Conservation (phyloP, 2,888 invertebrate genomes). For the Pheosia gnoma region DNA sequence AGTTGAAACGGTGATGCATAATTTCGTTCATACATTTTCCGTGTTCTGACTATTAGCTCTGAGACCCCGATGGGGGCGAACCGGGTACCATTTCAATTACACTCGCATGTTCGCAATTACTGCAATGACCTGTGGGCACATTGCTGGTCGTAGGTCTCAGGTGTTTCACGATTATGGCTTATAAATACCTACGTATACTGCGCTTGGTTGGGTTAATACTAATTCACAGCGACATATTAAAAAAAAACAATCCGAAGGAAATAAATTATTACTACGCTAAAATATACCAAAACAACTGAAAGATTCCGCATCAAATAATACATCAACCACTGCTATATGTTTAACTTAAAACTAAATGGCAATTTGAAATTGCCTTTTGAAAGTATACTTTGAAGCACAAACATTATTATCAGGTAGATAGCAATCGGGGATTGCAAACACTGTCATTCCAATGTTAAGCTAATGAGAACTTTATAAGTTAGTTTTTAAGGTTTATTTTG, state of each 20-base stretch:
- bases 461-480: no score
- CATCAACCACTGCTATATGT: slow-evolving; percentile 1
- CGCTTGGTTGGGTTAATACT: no score
- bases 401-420: slow-evolving; percentile 37
- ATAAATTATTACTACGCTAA: no score
- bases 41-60: slow-evolving; percentile 19
- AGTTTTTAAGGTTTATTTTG: no score
- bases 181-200: background rate
- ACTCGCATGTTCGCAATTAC: slow-evolving; percentile 29
- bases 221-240: no score
- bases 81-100: slow-evolving; percentile 36
- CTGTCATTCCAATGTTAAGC: slow-evolving; percentile 12
- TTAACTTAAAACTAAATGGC: slow-evolving; percentile 15
- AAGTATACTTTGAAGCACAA: slow-evolving; percentile 18
- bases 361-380: slow-evolving; percentile 19
- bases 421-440: slow-evolving; percentile 28
- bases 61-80: slow-evolving; percentile 19
- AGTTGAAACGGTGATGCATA: background rate
- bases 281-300: background rate
- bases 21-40: slow-evolving; percentile 11
- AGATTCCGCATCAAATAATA: background rate
- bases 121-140: slow-evolving; percentile 19
- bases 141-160: background rate
- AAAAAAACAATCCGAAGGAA: no score
- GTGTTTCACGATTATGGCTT: background rate